Percentiles rank a stretch among this genome's conserved stretches.
Conservation (phyloP, 2,888 invertebrate species). For the Rosalia funebris region DNA sequence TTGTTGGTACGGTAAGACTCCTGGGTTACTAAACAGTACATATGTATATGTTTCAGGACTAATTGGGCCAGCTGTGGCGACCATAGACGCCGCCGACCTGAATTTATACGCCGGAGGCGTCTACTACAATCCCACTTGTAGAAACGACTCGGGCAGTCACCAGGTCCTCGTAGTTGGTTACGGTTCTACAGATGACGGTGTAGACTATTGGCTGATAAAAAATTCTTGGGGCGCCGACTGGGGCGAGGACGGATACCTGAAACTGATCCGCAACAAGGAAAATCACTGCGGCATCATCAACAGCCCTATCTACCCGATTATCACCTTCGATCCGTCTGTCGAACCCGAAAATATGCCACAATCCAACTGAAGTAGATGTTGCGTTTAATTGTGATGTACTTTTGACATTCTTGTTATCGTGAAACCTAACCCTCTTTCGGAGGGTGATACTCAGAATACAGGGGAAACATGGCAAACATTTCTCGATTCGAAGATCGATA, state of each 20-base stretch:
- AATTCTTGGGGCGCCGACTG: constrained; percentile 69
- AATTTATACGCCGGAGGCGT: background rate
- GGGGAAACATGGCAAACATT: too few relatives aligned
- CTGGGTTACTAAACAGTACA: too few relatives aligned
- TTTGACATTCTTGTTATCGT: too few relatives aligned
- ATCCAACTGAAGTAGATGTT: too few relatives aligned
- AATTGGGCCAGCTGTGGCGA: background rate
- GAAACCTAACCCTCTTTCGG: too few relatives aligned
- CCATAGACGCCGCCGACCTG: background rate
- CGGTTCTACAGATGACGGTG: constrained; percentile 69
- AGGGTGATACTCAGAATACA: too few relatives aligned
- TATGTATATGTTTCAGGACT: too few relatives aligned
- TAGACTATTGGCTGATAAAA: constrained; percentile 74
- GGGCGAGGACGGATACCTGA: constrained; percentile 49
- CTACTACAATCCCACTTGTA: background rate
- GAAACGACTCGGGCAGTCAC: constrained; percentile 69
- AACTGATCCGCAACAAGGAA: constrained; percentile 40
- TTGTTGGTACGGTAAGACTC: too few relatives aligned
- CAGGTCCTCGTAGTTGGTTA: constrained; percentile 83
- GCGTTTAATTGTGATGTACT: too few relatives aligned
- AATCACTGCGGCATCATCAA: constrained; percentile 88
- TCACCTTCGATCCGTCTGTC: too few relatives aligned
- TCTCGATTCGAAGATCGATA: too few relatives aligned
- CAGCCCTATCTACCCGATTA: background rate
- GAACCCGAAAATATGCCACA: too few relatives aligned